Percentiles rank a stretch among this genome's conserved stretches.
phyloP scores from a whole-genome alignment of 2,888 invertebrate species.

The Dastarcus helophoroides region DNA sequence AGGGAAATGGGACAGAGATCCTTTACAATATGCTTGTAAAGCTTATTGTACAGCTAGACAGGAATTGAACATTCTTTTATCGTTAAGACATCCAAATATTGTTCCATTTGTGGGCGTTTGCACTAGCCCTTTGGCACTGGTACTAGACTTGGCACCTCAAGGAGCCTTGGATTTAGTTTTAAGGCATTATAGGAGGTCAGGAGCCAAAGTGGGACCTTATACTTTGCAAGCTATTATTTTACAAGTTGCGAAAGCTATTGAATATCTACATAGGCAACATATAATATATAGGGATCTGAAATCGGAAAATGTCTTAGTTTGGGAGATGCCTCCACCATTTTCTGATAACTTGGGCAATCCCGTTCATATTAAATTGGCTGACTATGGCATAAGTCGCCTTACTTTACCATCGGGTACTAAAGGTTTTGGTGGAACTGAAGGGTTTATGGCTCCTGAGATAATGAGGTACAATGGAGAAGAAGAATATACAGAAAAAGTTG shows the following conservation, averaged over 20 bases:
- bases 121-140: conserved; percentile 75
- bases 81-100: conserved; percentile 82
- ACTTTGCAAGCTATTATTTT: conserved; percentile 25
- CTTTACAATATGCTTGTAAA: conserved; percentile 83
- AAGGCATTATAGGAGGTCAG: conserved; percentile 74
- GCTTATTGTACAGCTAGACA: conserved; percentile 95
- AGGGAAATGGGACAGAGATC: conserved; percentile 91
- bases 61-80: conserved; percentile 78
- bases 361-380: conserved; percentile 88
- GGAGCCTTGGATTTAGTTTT: conserved; percentile 81
- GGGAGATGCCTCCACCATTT: conserved; percentile 82
- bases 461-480: conserved; percentile 97
- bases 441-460: conserved; percentile 99
- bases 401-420: conserved; percentile 86
- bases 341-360: conserved; percentile 52
- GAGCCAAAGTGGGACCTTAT: conserved; percentile 67
- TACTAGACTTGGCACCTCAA: conserved; percentile 82
- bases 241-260: conserved; percentile 87
- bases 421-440: conserved; percentile 97
- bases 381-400: conserved; percentile 88
- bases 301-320: conserved; percentile 97
- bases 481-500: conserved; percentile 97
- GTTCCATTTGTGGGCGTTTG: conserved; percentile 87
- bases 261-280: conserved; percentile 85
- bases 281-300: conserved; percentile 91